Conservation (phyloP, 2,113 vertebrate genomes). For the Panthera uncia region DNA sequence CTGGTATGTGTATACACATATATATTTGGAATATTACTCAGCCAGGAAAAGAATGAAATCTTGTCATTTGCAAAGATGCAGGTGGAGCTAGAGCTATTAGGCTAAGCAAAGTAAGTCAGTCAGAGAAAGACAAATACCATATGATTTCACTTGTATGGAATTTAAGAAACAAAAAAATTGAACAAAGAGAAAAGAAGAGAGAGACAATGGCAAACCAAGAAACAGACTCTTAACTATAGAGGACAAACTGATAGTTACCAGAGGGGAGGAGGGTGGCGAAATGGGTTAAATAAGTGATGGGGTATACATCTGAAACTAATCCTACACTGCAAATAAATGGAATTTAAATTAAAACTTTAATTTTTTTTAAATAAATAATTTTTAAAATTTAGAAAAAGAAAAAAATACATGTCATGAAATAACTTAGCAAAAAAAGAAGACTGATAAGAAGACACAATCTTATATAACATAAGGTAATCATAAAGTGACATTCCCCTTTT, state of each 20-base stretch:
- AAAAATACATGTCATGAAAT: not conserved
- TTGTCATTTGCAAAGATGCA: not conserved
- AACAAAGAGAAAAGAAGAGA: no score
- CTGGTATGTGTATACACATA: not conserved
- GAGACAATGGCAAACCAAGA: not conserved
- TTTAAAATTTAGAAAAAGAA: not conserved
- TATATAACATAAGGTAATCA: not conserved
- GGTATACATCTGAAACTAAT: not conserved
- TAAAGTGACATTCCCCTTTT: not conserved
- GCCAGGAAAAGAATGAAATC: not conserved
- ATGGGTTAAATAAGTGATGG: not conserved
- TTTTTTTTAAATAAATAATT: no score
- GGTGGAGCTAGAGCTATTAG: no score
- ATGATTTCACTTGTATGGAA: no score
- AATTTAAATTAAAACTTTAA: not conserved
- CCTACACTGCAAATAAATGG: not conserved
- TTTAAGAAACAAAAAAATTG: no score
- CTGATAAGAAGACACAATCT: not conserved
- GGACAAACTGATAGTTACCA: not conserved
- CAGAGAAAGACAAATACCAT: no score
- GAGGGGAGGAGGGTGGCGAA: not conserved
- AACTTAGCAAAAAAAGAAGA: not conserved
- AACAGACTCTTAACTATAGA: not conserved
- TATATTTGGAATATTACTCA: not conserved
- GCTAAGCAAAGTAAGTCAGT: no score